Evolutionary conservation across 2,113 vertebrate genomes (phyloP).

Genomic region (Taxidea taxus): DNA sequence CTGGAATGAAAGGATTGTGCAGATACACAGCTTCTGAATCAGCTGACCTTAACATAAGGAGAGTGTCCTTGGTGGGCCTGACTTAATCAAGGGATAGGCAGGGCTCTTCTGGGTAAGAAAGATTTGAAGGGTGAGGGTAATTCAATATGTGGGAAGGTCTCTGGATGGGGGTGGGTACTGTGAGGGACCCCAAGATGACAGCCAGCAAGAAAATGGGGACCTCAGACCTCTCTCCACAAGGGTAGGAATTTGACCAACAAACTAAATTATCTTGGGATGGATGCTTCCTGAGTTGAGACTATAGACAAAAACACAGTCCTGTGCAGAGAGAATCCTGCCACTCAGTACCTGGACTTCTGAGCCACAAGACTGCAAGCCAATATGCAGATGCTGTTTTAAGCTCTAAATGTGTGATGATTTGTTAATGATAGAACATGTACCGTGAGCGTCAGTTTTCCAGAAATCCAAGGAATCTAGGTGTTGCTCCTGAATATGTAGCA

Average conservation of each 20-base stretch:
- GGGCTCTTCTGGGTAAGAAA: background rate
- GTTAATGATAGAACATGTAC: accelerated
- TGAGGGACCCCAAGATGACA: background rate
- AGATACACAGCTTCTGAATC: background rate
- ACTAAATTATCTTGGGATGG: background rate
- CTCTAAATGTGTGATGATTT: background rate
- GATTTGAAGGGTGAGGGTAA: background rate
- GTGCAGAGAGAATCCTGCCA: background rate
- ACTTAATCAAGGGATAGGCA: background rate
- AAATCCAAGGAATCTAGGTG: background rate
- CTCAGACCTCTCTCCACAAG: background rate
- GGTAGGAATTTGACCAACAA: background rate
- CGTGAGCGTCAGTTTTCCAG: background rate
- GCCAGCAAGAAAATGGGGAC: too few species aligned
- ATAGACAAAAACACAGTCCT: too few species aligned
- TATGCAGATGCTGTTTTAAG: background rate
- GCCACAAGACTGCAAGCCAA: background rate
- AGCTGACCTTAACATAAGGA: background rate
- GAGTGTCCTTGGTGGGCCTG: background rate
- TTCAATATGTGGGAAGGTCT: accelerated
- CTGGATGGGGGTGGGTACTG: accelerated
- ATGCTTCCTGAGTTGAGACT: background rate
- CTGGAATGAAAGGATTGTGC: background rate
- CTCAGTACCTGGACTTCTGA: background rate
- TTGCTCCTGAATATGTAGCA: background rate